phyloP scores from a whole-genome alignment of 2,113 vertebrate species.

The Illadopsis cleaveri region DNA sequence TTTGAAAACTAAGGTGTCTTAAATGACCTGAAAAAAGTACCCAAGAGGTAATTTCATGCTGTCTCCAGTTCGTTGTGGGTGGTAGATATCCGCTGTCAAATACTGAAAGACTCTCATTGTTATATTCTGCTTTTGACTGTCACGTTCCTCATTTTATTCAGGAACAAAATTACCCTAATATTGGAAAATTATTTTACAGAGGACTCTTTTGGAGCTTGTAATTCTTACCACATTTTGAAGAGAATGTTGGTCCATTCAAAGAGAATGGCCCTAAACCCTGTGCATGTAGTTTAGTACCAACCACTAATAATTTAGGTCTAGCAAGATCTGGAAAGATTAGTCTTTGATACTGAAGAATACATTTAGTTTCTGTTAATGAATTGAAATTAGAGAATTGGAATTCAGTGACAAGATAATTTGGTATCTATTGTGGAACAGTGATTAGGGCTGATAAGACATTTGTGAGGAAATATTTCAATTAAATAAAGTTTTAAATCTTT shows the following conservation, averaged over 20 bases:
- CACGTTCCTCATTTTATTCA: not conserved
- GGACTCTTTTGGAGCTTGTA: not conserved
- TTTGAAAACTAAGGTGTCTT: not conserved
- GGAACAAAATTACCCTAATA: not conserved
- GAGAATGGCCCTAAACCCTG: not conserved
- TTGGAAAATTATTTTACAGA: not conserved
- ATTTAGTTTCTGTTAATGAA: not conserved
- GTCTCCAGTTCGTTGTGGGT: not conserved
- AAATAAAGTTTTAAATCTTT: not conserved
- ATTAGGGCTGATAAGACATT: not conserved
- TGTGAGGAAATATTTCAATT: not conserved
- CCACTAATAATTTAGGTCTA: not conserved
- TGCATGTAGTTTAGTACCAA: not conserved
- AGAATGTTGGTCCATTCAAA: not conserved
- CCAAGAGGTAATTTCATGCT: not conserved
- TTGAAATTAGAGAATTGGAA: not conserved
- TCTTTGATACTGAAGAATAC: not conserved
- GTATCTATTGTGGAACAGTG: not conserved
- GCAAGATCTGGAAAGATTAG: not conserved
- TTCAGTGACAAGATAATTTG: not conserved
- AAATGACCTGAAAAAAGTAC: not conserved
- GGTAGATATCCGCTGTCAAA: not conserved
- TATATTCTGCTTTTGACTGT: not conserved
- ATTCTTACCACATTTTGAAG: not conserved
- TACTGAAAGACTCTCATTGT: not conserved